Conservation (phyloP, 2,888 invertebrate genomes). For the Balanococcus diminutus region DNA sequence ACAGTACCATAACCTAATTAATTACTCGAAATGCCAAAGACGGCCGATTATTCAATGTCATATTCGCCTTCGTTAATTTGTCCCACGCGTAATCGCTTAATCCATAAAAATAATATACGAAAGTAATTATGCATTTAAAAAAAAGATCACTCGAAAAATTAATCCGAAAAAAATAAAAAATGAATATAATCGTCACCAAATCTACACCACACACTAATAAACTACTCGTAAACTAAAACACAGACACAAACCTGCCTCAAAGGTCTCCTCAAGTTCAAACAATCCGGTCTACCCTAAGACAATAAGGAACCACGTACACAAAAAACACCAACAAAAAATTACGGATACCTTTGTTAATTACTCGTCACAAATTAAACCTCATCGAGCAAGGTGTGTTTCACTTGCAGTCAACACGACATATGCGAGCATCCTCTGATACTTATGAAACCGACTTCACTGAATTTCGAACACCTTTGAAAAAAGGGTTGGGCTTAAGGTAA, state of each 20-base stretch:
- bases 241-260: neutral
- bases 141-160: neutral
- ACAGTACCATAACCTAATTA: neutral
- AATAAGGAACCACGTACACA: neutral
- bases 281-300: neutral
- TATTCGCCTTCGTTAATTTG: neutral
- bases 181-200: neutral
- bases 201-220: neutral
- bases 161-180: neutral
- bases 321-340: conserved; percentile 24
- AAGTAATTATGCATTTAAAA: neutral
- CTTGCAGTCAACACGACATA: conserved; percentile 33
- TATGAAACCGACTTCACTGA: neutral
- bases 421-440: conserved; percentile 16
- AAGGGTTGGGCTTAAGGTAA: conserved; percentile 43
- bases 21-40: neutral
- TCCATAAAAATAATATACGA: neutral
- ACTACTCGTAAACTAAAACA: neutral
- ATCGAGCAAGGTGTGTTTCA: conserved; percentile 42
- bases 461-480: conserved; percentile 42
- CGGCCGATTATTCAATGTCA: conserved; percentile 17
- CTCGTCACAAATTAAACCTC: conserved; percentile 28
- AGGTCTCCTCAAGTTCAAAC: neutral
- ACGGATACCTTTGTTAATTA: conserved; percentile 39
- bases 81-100: neutral